Conservation (phyloP, 2,888 invertebrate species). For the Trissoscelio sp. region DNA sequence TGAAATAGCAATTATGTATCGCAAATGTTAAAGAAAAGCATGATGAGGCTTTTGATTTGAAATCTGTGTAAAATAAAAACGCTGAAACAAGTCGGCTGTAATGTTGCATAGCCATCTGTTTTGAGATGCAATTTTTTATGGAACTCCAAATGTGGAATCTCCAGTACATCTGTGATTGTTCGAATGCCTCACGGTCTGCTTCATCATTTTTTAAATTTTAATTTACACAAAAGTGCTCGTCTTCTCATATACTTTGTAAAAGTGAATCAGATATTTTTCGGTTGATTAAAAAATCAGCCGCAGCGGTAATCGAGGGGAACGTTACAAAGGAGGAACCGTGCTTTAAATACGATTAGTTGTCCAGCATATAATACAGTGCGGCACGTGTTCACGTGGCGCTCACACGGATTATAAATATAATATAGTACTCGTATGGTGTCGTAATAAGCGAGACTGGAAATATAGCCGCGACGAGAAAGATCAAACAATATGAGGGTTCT, state of each 20-base stretch:
- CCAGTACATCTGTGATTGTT: conserved; percentile 60
- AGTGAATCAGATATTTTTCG: conserved; percentile 73
- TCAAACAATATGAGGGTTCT: conserved; percentile 64
- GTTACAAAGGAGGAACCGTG: conserved; percentile 55
- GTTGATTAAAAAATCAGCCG: conserved; percentile 78
- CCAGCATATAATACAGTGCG: conserved; percentile 72
- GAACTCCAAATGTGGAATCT: conserved; percentile 70
- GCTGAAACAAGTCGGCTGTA: conserved; percentile 17
- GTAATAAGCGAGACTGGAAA: conserved; percentile 69
- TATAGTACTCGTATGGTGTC: conserved; percentile 74
- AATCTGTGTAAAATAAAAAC: conserved; percentile 41
- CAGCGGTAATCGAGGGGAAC: conserved; percentile 72
- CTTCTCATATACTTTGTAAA: background rate
- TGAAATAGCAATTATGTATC: no score
- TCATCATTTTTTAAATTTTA: background rate
- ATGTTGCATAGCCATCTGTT: conserved; percentile 74
- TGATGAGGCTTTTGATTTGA: no score
- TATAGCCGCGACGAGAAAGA: conserved; percentile 56
- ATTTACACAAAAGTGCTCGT: background rate
- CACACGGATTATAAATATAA: conserved; percentile 83
- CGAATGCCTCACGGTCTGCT: background rate
- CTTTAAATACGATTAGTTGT: conserved; percentile 80
- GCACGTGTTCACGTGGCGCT: conserved; percentile 82
- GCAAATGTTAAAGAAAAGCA: no score
- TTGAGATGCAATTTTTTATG: conserved; percentile 76